These are phyloP conservation scores for Diaphora mendica DNA, from an alignment of 2,888 invertebrate species.

Conservation along the genomic window DNA sequence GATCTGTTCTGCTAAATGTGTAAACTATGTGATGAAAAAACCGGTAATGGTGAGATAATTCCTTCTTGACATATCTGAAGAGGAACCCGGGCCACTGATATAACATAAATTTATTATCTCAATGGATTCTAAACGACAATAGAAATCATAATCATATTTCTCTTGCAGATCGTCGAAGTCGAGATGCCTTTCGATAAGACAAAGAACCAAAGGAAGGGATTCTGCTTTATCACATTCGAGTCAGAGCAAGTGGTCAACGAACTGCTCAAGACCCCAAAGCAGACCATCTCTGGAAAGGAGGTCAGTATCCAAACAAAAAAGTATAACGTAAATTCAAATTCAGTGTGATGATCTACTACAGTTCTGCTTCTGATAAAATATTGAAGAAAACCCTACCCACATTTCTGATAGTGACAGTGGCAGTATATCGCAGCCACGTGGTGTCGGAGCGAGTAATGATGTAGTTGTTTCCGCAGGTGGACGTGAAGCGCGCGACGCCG, in stretches of 20 bases:
- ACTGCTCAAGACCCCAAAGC: slow-evolving; percentile 95
- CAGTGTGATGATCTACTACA: slow-evolving; percentile 40
- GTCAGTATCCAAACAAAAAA: slow-evolving; percentile 75
- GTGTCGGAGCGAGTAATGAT: not conserved
- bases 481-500: slow-evolving; percentile 97
- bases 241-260: slow-evolving; percentile 97
- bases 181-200: slow-evolving; percentile 99
- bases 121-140: not conserved
- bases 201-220: slow-evolving; percentile 98
- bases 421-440: not conserved
- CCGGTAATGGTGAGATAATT: slow-evolving; percentile 83
- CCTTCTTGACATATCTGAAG: slow-evolving; percentile 72
- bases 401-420: slow-evolving; percentile 4
- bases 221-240: slow-evolving; percentile 99
- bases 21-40: slow-evolving; percentile 70
- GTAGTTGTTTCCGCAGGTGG: slow-evolving; percentile 86
- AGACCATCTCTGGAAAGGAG: slow-evolving; percentile 97
- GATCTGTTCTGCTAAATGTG: not conserved
- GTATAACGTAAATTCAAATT: not conserved
- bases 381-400: slow-evolving; percentile 37
- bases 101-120: not conserved
- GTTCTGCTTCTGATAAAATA: slow-evolving; percentile 45
- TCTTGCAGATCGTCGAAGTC: slow-evolving; percentile 94
- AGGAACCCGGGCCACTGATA: slow-evolving; percentile 82
- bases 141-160: not conserved